Conservation (phyloP, 2,888 invertebrate genomes). For the Torymus aiolomorphi region DNA sequence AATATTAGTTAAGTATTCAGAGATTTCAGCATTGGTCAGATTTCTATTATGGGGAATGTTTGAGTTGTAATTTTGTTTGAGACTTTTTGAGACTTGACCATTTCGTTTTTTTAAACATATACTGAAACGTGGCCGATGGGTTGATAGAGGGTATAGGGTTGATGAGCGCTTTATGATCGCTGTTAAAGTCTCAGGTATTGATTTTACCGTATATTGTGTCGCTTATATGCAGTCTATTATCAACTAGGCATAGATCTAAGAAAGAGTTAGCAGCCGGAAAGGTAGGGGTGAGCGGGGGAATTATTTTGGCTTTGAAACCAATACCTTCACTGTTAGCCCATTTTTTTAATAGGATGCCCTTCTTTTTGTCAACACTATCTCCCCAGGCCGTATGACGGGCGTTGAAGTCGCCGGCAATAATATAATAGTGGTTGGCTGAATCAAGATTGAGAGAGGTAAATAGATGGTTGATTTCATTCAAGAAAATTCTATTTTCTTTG, state of each 20-base stretch:
- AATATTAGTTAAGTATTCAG: background rate
- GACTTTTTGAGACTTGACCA: background rate
- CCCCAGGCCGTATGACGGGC: constrained; percentile 3
- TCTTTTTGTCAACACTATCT: background rate
- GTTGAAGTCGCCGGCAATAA: constrained; percentile 25
- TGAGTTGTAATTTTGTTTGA: background rate
- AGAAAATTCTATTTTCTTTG: background rate
- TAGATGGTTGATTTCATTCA: background rate
- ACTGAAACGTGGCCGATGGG: background rate
- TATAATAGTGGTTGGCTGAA: background rate
- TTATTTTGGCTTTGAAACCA: background rate
- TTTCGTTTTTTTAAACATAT: constrained; percentile 30
- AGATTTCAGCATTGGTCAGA: background rate
- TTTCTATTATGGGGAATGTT: constrained; percentile 5
- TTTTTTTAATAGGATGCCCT: background rate
- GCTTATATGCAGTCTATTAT: background rate
- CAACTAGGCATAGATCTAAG: background rate
- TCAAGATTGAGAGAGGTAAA: background rate
- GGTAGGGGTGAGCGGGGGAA: background rate
- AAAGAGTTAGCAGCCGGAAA: background rate
- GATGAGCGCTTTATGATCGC: background rate
- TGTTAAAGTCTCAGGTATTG: background rate
- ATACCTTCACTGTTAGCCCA: background rate
- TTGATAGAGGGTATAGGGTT: background rate
- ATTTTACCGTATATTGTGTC: background rate